A percentile compares a stretch with the other conserved stretches of the same genome.
phyloP scores from a whole-genome alignment of 35 echinoderm and acorn worm species.

The Apostichopus japonicus region DNA sequence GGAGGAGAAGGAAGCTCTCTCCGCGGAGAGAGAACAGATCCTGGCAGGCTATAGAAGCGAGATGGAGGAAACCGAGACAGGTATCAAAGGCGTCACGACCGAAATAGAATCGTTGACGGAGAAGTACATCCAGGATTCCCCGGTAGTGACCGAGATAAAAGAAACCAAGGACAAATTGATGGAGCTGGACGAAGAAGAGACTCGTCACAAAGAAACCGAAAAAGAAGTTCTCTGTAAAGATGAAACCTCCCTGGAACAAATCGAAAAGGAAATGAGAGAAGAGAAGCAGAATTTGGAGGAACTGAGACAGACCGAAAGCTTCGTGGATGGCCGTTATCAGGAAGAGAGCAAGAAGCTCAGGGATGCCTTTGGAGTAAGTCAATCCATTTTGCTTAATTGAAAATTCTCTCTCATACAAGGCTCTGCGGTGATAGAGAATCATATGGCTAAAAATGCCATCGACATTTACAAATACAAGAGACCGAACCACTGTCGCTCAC shows the following conservation, averaged over 20 bases:
- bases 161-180: neutral
- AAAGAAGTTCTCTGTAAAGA: neutral
- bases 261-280: conserved; percentile 41
- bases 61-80: conserved; percentile 30
- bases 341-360: conserved; percentile 73
- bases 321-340: conserved; percentile 69
- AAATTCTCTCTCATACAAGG: neutral
- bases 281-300: conserved; percentile 66
- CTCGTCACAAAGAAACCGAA: neutral
- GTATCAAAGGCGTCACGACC: conserved; percentile 37
- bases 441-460: too few relatives aligned
- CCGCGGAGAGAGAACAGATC: conserved; percentile 31
- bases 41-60: conserved; percentile 60
- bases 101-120: conserved; percentile 33
- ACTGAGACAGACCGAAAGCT: conserved; percentile 71
- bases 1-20: conserved; percentile 47
- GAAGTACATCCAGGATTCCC: conserved; percentile 2
- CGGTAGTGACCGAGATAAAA: neutral
- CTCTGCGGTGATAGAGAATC: too few relatives aligned
- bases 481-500: too few relatives aligned
- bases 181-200: neutral
- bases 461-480: too few relatives aligned
- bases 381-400: neutral
- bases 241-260: neutral
- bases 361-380: conserved; percentile 65